Percentiles rank a stretch among this genome's conserved stretches.
Evolutionary conservation across 2,888 invertebrate genomes (phyloP).

Genomic region (Cataglyphis albicans): DNA sequence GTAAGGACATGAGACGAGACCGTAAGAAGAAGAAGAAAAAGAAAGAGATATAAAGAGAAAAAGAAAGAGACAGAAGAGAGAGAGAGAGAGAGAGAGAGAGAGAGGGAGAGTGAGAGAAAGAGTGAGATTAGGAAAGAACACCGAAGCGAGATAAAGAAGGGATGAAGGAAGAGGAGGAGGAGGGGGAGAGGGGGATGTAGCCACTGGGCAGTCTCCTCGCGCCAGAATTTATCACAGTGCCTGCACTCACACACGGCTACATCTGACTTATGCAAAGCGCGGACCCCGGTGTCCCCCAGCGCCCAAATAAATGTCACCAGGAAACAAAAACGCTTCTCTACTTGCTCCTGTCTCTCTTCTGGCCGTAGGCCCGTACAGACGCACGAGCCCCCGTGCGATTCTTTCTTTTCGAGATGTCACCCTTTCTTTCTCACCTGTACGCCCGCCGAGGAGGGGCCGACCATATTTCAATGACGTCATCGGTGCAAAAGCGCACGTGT

Average conservation of each 20-base stretch:
- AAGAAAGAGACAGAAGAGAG: conserved; percentile 39
- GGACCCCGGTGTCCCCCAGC: conserved; percentile 77
- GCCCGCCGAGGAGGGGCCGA: conserved; percentile 64
- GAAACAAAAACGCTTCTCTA: conserved; percentile 82
- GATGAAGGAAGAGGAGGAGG: conserved; percentile 50
- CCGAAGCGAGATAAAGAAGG: conserved; percentile 9
- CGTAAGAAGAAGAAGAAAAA: conserved; percentile 52
- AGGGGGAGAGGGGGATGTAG: conserved; percentile 71
- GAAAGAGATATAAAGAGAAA: conserved; percentile 64
- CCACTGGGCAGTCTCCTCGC: conserved; percentile 81
- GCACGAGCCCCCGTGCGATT: conserved; percentile 23
- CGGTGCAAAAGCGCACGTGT: conserved; percentile 77
- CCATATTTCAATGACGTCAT: conserved; percentile 82
- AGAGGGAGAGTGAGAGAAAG: conserved; percentile 59
- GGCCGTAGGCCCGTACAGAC: conserved; percentile 64
- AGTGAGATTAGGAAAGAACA: conserved; percentile 54
- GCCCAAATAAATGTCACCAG: conserved; percentile 85
- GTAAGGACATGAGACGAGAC: conserved; percentile 65
- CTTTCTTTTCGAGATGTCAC: conserved; percentile 1
- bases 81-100: conserved; percentile 35
- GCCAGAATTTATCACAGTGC: conserved; percentile 83
- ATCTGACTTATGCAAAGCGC: conserved; percentile 85
- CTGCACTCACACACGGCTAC: conserved; percentile 80
- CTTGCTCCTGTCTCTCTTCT: conserved; percentile 65
- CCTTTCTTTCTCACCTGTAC: conserved; percentile 28